Conservation (phyloP, 2,888 invertebrate species). For the Nomada fucata region DNA sequence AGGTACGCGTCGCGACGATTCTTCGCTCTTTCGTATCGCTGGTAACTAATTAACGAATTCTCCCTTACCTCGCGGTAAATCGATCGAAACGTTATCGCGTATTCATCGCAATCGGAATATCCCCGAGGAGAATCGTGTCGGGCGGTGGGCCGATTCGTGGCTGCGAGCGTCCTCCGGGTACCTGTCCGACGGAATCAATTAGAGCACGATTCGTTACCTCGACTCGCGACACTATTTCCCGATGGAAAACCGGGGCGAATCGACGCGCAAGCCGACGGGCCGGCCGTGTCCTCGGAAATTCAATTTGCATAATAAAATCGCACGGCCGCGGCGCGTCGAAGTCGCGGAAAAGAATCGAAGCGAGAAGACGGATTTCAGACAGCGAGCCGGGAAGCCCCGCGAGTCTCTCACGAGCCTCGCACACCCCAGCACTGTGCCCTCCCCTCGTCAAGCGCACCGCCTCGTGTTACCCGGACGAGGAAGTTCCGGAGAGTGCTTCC, state of each 20-base stretch:
- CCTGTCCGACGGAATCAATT: slow-evolving; percentile 61
- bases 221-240: slow-evolving; percentile 47
- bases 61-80: neutral
- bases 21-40: neutral
- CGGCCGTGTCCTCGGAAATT: slow-evolving; percentile 55
- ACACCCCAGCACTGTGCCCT: slow-evolving; percentile 39
- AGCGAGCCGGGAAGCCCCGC: slow-evolving; percentile 57
- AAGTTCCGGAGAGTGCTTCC: slow-evolving; percentile 75
- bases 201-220: slow-evolving; percentile 61
- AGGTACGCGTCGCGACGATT: no score
- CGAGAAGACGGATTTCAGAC: slow-evolving; percentile 45
- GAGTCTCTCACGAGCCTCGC: slow-evolving; percentile 28
- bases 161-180: slow-evolving; percentile 44
- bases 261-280: slow-evolving; percentile 2
- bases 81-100: slow-evolving; percentile 16
- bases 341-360: slow-evolving; percentile 28
- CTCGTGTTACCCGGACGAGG: slow-evolving; percentile 72
- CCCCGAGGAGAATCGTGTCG: slow-evolving; percentile 8
- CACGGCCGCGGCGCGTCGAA: slow-evolving; percentile 38
- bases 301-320: slow-evolving; percentile 75
- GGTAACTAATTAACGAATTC: neutral
- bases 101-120: slow-evolving; percentile 15
- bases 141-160: slow-evolving; percentile 11
- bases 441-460: slow-evolving; percentile 27
- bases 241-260: slow-evolving; percentile 21